phyloP scores from a whole-genome alignment of 2,888 invertebrate genomes.

The Lycocerus yunnanus region DNA sequence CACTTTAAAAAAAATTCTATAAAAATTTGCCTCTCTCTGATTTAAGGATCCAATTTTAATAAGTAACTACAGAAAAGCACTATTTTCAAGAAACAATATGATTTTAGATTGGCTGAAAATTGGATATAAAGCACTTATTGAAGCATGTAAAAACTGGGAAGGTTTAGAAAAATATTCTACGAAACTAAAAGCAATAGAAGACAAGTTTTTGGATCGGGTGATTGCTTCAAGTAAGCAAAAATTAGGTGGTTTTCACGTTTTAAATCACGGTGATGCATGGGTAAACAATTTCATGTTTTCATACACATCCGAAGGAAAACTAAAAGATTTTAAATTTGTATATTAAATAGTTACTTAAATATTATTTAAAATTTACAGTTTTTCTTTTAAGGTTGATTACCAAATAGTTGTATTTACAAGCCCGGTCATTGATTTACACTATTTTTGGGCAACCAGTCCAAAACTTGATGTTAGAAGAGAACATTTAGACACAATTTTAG shows the following conservation, averaged over 20 bases:
- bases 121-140: constrained; percentile 45
- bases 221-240: constrained; percentile 38
- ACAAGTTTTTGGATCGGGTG: constrained; percentile 39
- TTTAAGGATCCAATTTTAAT: constrained; percentile 43
- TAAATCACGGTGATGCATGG: constrained; percentile 62
- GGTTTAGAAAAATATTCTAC: constrained; percentile 52
- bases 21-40: neutral
- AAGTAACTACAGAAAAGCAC: constrained; percentile 38
- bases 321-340: constrained; percentile 54
- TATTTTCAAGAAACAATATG: constrained; percentile 40
- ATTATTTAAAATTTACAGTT: neutral
- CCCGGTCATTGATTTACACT: constrained; percentile 56
- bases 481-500: constrained; percentile 44
- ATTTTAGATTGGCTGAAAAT: constrained; percentile 39
- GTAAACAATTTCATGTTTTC: constrained; percentile 60
- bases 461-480: constrained; percentile 43
- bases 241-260: constrained; percentile 53
- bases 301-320: constrained; percentile 49
- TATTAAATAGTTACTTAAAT: constrained; percentile 34
- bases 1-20: constrained; percentile 3
- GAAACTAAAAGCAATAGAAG: constrained; percentile 51
- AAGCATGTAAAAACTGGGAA: constrained; percentile 54
- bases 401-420: constrained; percentile 54
- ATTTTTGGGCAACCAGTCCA: constrained; percentile 56
- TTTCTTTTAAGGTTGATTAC: constrained; percentile 56